A percentile compares a stretch with the other conserved stretches of the same genome.
Conservation (phyloP, 2,113 vertebrate genomes). For the Dolichallabes microphthalmus region DNA sequence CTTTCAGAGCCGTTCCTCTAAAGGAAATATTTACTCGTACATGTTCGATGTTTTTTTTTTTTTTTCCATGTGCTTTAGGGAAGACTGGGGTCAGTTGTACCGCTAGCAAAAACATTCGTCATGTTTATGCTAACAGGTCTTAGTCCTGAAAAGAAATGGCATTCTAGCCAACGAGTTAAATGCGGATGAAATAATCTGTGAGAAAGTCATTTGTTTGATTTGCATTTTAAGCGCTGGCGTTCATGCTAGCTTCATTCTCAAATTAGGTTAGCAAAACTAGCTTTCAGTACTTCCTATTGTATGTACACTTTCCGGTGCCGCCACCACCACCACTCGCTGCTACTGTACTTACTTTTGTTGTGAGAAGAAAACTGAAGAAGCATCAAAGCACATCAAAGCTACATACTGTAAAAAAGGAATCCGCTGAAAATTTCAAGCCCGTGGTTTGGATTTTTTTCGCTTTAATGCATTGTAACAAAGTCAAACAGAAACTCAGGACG, state of each 20-base stretch:
- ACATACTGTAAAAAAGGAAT: too few relatives aligned
- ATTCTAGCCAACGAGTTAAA: neutral
- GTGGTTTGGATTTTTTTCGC: neutral
- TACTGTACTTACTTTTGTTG: neutral
- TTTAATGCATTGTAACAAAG: neutral
- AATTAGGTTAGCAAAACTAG: neutral
- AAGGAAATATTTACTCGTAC: neutral
- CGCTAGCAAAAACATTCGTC: neutral
- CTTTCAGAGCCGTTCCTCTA: neutral
- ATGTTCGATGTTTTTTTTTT: constrained; percentile 4
- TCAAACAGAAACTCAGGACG: neutral
- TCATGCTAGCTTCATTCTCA: neutral
- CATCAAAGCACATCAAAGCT: too few relatives aligned
- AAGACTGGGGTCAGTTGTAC: neutral
- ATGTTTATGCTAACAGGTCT: neutral
- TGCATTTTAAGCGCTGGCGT: neutral
- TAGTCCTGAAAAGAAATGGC: neutral
- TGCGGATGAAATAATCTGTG: neutral
- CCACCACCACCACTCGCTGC: neutral
- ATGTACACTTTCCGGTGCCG: neutral
- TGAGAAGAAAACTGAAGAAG: neutral
- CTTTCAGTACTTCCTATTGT: neutral
- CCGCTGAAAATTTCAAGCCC: neutral
- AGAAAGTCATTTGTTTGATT: neutral
- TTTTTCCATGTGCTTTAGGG: constrained; percentile 43